Evolutionary conservation across 2,113 vertebrate genomes (phyloP).

Genomic region (Melospiza georgiana): DNA sequence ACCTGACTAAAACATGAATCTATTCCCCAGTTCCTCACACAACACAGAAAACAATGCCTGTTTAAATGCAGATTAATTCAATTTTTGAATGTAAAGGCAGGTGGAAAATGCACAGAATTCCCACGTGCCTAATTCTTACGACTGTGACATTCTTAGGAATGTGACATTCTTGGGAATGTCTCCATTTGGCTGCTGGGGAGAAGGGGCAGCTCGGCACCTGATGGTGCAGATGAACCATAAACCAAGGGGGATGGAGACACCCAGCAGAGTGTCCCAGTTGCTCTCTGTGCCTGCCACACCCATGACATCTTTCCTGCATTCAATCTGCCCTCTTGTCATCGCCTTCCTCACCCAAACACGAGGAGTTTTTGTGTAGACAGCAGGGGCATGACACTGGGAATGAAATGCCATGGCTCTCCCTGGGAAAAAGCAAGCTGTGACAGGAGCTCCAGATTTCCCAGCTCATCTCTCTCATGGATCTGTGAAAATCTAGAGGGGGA

Average conservation of each 20-base stretch:
- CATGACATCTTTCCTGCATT: background rate
- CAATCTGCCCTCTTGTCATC: background rate
- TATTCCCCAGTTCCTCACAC: slow-evolving; percentile 1
- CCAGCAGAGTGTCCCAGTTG: background rate
- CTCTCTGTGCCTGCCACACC: background rate
- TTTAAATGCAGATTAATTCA: slow-evolving; percentile 24
- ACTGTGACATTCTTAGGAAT: background rate
- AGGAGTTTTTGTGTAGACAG: background rate
- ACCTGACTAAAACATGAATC: slow-evolving; percentile 29
- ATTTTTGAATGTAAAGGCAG: background rate
- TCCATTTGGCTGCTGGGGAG: background rate
- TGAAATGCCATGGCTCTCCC: background rate
- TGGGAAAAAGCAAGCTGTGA: background rate
- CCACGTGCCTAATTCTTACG: background rate
- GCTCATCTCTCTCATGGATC: background rate
- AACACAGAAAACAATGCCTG: background rate
- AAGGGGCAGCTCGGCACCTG: background rate
- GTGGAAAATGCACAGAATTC: background rate
- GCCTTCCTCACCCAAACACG: background rate
- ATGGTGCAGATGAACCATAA: background rate
- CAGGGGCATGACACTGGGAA: background rate
- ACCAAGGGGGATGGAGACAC: background rate
- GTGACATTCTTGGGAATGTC: background rate
- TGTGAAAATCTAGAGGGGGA: background rate
- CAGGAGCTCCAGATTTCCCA: background rate